A percentile compares a stretch with the other conserved stretches of the same genome.
phyloP scores from a whole-genome alignment of 2,888 invertebrate genomes.

The Pterobdella sp. region DNA sequence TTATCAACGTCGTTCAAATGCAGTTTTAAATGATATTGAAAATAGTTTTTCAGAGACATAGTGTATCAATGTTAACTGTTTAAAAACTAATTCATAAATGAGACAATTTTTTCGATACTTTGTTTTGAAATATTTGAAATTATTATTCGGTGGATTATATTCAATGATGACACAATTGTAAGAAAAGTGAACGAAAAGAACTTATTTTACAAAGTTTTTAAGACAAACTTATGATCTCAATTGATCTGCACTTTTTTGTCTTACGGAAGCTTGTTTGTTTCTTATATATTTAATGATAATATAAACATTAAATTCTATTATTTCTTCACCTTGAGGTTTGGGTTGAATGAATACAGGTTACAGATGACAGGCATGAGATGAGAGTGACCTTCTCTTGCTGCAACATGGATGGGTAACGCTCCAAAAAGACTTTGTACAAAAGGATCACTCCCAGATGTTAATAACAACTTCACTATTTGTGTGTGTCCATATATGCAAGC shows the following conservation, averaged over 20 bases:
- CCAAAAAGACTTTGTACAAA: constrained; percentile 38
- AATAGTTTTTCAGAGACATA: no score
- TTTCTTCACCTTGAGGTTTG: constrained; percentile 30
- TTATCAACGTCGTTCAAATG: constrained; percentile 5
- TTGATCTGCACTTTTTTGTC: no score
- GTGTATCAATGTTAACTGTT: neutral
- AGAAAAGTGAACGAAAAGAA: no score
- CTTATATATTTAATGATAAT: no score
- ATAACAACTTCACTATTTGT: constrained; percentile 37
- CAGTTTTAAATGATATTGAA: neutral
- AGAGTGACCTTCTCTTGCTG: constrained; percentile 39
- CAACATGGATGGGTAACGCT: constrained; percentile 39
- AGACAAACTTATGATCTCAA: no score
- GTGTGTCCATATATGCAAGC: constrained; percentile 39
- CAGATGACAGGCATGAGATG: constrained; percentile 36
- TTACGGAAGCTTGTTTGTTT: no score
- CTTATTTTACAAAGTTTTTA: no score
- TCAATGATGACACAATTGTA: no score
- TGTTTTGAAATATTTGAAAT: neutral
- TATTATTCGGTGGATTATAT: no score
- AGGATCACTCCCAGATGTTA: constrained; percentile 35
- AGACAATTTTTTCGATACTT: neutral
- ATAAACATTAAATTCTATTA: no score
- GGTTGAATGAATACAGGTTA: constrained; percentile 19
- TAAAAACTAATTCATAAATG: neutral